A percentile compares a stretch with the other conserved stretches of the same genome.
These are phyloP conservation scores for Prinia subflava DNA, from an alignment of 2,113 vertebrate species.

Conservation along the genomic window DNA sequence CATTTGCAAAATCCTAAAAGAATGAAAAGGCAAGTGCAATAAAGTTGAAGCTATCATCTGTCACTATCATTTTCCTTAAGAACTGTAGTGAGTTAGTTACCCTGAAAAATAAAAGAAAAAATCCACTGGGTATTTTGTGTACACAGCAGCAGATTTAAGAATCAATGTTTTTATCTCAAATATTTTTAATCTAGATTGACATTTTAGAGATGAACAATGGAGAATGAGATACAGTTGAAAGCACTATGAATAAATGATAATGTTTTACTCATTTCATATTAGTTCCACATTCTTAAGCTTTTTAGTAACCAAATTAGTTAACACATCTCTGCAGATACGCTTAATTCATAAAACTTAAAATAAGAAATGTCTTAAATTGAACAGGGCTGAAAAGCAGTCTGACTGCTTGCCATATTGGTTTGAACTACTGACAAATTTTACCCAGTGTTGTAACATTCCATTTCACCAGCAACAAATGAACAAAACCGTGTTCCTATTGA, in stretches of 20 bases:
- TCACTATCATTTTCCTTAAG: neutral
- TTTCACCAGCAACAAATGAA: neutral
- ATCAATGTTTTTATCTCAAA: neutral
- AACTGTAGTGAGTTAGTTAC: neutral
- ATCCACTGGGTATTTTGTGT: neutral
- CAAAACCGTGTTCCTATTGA: neutral
- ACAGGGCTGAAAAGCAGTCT: neutral
- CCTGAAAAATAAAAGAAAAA: neutral
- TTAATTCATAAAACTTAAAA: neutral
- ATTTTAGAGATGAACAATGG: neutral
- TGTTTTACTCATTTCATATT: neutral
- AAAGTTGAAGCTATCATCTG: neutral
- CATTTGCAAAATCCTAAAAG: neutral
- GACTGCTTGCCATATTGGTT: neutral
- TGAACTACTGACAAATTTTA: neutral
- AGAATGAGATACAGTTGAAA: neutral
- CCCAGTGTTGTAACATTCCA: neutral
- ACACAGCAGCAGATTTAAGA: neutral
- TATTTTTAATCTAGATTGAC: neutral
- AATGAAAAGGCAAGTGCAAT: neutral
- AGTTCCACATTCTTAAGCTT: slow-evolving; percentile 10
- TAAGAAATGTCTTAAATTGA: neutral
- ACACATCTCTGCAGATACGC: neutral
- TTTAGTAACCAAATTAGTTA: neutral
- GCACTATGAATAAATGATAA: neutral